These are phyloP conservation scores for Bubalus kerabau DNA, from an alignment of 2,113 vertebrate species.

Conservation along the genomic window DNA sequence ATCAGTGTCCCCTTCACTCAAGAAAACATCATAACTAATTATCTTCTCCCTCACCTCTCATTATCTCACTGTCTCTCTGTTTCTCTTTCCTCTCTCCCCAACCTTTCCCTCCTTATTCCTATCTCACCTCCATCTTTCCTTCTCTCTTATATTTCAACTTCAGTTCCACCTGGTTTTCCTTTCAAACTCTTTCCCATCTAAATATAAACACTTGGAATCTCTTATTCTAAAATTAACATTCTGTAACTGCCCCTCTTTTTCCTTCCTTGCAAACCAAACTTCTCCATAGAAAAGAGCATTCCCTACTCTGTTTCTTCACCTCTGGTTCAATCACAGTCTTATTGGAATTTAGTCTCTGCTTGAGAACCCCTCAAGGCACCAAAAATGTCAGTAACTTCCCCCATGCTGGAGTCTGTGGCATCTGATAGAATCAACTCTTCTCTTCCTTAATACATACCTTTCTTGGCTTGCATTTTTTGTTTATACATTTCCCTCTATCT, in stretches of 20 bases:
- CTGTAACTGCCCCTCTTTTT: not conserved
- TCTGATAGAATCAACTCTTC: not conserved
- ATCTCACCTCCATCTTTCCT: not conserved
- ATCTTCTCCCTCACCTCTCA: accelerated
- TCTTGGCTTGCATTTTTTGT: not conserved
- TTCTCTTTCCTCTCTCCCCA: too few species aligned
- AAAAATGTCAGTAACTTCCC: not conserved
- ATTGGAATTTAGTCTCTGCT: not conserved
- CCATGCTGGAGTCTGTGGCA: not conserved
- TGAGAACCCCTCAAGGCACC: not conserved
- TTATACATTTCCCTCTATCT: not conserved
- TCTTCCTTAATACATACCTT: not conserved
- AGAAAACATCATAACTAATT: not conserved
- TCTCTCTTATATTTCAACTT: not conserved
- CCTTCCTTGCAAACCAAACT: conserved; percentile 14
- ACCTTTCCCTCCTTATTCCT: not conserved
- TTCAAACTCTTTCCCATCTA: not conserved
- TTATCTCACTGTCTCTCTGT: accelerated
- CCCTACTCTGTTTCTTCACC: not conserved
- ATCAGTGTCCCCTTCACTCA: not conserved
- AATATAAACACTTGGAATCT: not conserved
- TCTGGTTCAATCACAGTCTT: not conserved
- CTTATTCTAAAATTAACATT: not conserved
- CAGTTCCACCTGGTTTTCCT: not conserved
- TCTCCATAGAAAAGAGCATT: not conserved